These are phyloP conservation scores for Dromas ardeola DNA, from an alignment of 2,113 vertebrate genomes.

Conservation along the genomic window DNA sequence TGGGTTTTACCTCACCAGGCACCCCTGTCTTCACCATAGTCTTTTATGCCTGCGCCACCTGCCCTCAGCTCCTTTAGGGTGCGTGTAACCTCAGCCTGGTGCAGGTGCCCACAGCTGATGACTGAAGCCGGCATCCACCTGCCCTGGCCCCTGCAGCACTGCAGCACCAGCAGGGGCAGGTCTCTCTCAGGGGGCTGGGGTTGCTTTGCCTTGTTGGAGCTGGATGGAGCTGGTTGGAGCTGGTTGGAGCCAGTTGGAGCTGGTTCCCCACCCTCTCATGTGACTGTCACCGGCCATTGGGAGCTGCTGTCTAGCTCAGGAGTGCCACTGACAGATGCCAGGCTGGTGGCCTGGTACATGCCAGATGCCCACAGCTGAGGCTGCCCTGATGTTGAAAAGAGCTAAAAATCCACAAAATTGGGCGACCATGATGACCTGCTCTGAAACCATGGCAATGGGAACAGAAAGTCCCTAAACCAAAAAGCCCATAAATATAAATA, in stretches of 20 bases:
- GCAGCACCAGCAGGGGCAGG: background rate
- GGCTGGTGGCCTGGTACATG: background rate
- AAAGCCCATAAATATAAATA: background rate
- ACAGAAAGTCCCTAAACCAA: background rate
- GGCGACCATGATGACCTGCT: no score
- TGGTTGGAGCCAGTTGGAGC: rapidly evolving
- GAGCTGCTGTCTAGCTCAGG: background rate
- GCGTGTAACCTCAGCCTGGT: rapidly evolving
- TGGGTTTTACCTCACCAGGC: background rate
- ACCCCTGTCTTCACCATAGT: rapidly evolving
- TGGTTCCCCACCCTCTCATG: rapidly evolving
- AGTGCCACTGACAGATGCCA: no score
- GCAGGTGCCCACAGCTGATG: rapidly evolving
- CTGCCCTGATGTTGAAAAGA: background rate
- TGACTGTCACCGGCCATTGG: rapidly evolving
- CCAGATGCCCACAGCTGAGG: rapidly evolving
- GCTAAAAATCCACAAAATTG: background rate
- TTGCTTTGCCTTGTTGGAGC: background rate
- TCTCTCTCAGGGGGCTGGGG: background rate
- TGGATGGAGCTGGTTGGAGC: background rate
- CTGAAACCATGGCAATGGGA: background rate
- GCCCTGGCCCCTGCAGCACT: rapidly evolving
- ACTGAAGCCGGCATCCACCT: background rate
- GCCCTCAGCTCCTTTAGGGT: rapidly evolving
- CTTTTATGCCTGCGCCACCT: rapidly evolving